These are phyloP conservation scores for Scolopax bukidnonensis DNA, from an alignment of 2,797 vertebrate species.

Conservation along the genomic window DNA sequence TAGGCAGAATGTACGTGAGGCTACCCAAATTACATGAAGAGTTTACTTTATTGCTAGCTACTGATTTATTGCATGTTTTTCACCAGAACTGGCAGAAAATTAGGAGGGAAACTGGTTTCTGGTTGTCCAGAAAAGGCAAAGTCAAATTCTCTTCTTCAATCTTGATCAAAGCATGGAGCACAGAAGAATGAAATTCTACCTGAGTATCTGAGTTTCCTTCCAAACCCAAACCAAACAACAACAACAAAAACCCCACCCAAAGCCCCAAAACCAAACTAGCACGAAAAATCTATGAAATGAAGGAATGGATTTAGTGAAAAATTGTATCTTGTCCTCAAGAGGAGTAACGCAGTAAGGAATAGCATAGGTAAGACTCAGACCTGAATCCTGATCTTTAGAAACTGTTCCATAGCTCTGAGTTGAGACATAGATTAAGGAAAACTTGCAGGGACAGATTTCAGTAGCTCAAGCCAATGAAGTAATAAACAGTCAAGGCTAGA, in stretches of 20 bases:
- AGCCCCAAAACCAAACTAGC: not conserved
- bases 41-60: not conserved
- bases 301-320: not conserved
- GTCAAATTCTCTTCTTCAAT: not conserved
- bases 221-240: not conserved
- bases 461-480: not conserved
- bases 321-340: not conserved
- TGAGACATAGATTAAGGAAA: not conserved
- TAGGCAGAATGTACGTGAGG: not conserved
- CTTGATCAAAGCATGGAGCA: not conserved
- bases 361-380: not conserved
- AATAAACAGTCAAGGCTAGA: not conserved
- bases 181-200: not conserved
- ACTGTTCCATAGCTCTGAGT: not conserved
- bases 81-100: not conserved
- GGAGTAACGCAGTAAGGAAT: not conserved
- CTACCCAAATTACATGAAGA: not conserved
- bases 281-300: not conserved
- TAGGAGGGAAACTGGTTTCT: not conserved
- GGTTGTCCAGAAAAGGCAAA: not conserved
- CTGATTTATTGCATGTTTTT: slow-evolving; percentile 2
- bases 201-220: not conserved
- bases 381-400: not conserved
- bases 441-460: not conserved
- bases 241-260: no score